Conservation (phyloP, 2,113 vertebrate species). For the Semnornis frantzii region DNA sequence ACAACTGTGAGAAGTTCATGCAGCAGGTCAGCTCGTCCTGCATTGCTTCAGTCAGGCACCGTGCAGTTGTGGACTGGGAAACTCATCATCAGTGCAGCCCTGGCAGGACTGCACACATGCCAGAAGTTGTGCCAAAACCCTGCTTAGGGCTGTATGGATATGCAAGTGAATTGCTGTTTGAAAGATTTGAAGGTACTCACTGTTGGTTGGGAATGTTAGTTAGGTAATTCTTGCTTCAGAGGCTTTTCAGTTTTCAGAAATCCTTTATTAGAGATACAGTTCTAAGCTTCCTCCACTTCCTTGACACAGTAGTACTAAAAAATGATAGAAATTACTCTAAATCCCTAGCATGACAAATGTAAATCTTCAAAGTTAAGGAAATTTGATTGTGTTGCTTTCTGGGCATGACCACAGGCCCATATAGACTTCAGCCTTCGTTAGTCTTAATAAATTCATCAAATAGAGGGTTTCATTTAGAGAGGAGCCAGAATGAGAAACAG, state of each 20-base stretch:
- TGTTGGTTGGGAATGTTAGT: neutral
- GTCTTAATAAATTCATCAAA: slow-evolving; percentile 10
- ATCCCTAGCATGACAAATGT: neutral
- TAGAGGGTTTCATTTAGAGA: slow-evolving; percentile 9
- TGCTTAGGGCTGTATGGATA: neutral
- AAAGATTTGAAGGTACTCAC: neutral
- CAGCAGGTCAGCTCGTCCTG: neutral
- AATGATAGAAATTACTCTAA: neutral
- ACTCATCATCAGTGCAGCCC: neutral
- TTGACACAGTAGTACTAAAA: neutral
- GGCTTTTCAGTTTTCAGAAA: neutral
- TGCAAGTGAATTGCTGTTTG: neutral
- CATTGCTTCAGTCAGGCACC: neutral
- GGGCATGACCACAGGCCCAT: neutral
- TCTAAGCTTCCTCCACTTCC: neutral
- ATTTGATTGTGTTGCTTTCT: neutral
- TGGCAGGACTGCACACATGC: neutral
- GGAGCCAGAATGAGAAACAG: neutral
- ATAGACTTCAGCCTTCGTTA: neutral
- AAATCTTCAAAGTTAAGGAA: neutral
- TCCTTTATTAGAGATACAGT: neutral
- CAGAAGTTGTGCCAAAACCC: neutral
- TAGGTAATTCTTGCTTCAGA: neutral
- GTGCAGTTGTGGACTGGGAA: neutral
- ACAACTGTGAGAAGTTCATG: slow-evolving; percentile 22